Evolutionary conservation across 2,888 invertebrate species (phyloP).

Genomic region (Drosophila eohydei): DNA sequence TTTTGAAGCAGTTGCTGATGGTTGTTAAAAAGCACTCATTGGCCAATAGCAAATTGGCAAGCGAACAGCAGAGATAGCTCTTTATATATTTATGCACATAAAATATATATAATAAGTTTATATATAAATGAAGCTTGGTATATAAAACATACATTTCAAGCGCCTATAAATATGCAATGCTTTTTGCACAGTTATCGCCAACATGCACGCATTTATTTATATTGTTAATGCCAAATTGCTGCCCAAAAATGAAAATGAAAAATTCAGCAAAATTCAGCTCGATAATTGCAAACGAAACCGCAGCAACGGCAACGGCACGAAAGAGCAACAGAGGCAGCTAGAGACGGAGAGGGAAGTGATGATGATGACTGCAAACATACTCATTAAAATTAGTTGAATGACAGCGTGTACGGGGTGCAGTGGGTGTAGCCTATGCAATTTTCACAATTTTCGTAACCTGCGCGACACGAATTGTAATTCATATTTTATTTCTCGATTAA

Average conservation of each 20-base stretch:
- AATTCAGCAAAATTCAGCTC: conserved; percentile 31
- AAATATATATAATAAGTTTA: background rate
- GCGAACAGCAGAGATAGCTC: background rate
- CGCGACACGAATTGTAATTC: conserved; percentile 64
- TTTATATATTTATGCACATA: background rate
- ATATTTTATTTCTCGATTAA: conserved; percentile 66
- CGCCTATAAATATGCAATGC: conserved; percentile 66
- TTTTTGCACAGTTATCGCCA: conserved; percentile 59
- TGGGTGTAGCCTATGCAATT: background rate
- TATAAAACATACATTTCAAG: conserved; percentile 27
- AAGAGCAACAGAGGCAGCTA: background rate
- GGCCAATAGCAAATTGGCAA: conserved; percentile 17
- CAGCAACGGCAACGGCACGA: background rate
- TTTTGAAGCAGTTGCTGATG: background rate
- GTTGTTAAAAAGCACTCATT: conserved; percentile 9
- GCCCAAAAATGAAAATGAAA: conserved; percentile 31
- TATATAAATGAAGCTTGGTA: background rate
- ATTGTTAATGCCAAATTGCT: conserved; percentile 40
- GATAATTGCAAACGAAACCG: conserved; percentile 45
- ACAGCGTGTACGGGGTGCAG: background rate
- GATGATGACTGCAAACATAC: conserved; percentile 50
- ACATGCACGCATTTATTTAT: conserved; percentile 51
- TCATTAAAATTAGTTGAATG: conserved; percentile 57
- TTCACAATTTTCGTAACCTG: conserved; percentile 42
- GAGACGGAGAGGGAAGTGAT: background rate